A percentile compares a stretch with the other conserved stretches of the same genome.
phyloP scores from a whole-genome alignment of 2,113 vertebrate genomes.

The Pygathrix nemaeus region DNA sequence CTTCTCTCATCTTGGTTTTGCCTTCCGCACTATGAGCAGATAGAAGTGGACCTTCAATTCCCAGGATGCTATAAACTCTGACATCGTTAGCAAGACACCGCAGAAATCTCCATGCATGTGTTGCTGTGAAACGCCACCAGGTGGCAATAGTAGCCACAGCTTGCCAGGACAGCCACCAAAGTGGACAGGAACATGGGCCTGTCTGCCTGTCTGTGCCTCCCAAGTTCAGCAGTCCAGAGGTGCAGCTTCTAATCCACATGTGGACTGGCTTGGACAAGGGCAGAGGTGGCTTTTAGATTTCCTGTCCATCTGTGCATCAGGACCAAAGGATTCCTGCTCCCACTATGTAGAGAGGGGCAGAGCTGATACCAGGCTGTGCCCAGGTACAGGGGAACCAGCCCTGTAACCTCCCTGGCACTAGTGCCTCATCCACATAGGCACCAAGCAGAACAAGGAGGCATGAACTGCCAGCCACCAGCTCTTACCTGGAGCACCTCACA shows the following conservation, averaged over 20 bases:
- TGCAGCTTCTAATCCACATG: not conserved
- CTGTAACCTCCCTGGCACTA: not conserved
- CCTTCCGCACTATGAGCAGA: not conserved
- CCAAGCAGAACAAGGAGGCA: not conserved
- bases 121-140: slow-evolving; percentile 70
- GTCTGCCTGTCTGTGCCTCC: not conserved
- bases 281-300: not conserved
- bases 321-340: not conserved
- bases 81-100: rapidly evolving
- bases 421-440: not conserved
- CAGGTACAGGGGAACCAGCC: not conserved
- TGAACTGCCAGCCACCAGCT: not conserved
- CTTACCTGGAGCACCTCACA: not conserved
- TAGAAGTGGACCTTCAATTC: not conserved
- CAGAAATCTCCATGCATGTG: not conserved
- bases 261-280: not conserved
- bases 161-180: not conserved
- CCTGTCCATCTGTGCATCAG: not conserved
- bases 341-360: not conserved
- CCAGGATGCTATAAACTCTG: not conserved
- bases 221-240: not conserved
- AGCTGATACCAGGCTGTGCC: not conserved
- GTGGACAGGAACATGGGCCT: too few species aligned
- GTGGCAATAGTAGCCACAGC: slow-evolving; percentile 77
- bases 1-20: not conserved